These are phyloP conservation scores for Gambusia yucatana DNA, from an alignment of 2,797 vertebrate species.

Conservation along the genomic window DNA sequence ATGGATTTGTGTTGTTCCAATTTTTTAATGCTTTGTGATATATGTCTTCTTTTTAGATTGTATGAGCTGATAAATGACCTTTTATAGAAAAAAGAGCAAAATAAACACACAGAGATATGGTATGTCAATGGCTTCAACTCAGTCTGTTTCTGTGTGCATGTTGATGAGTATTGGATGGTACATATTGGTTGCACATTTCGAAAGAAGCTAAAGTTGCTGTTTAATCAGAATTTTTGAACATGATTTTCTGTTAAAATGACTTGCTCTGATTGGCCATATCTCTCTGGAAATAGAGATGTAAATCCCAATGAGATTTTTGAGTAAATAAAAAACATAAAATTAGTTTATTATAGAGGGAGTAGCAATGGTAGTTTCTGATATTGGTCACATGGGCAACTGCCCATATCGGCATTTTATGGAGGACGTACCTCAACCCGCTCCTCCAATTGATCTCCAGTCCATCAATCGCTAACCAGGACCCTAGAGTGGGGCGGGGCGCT, in stretches of 20 bases:
- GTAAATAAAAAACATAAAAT: not conserved
- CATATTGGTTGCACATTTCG: not conserved
- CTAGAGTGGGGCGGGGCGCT: fast-evolving
- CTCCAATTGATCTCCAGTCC: too few relatives aligned
- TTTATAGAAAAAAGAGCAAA: not conserved
- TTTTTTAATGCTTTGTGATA: not conserved
- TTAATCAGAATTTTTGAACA: not conserved
- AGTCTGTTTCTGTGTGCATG: not conserved
- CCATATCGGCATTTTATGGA: too few relatives aligned
- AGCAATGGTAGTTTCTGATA: too few relatives aligned
- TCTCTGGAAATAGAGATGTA: not conserved
- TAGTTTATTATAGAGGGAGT: not conserved
- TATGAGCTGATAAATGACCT: not conserved
- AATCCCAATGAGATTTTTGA: not conserved
- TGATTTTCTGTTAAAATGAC: not conserved
- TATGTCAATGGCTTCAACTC: not conserved
- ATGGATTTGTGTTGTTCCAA: not conserved
- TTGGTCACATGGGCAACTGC: too few relatives aligned
- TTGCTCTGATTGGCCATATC: not conserved
- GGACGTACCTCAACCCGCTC: too few relatives aligned
- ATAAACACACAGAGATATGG: not conserved
- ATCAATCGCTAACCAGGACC: too few relatives aligned
- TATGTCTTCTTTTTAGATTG: not conserved
- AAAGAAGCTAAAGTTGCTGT: not conserved
- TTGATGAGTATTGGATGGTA: not conserved